Percentiles rank a stretch among this genome's conserved stretches.
Evolutionary conservation across 2,888 invertebrate genomes (phyloP).

Genomic region (Dastarcus helophoroides): DNA sequence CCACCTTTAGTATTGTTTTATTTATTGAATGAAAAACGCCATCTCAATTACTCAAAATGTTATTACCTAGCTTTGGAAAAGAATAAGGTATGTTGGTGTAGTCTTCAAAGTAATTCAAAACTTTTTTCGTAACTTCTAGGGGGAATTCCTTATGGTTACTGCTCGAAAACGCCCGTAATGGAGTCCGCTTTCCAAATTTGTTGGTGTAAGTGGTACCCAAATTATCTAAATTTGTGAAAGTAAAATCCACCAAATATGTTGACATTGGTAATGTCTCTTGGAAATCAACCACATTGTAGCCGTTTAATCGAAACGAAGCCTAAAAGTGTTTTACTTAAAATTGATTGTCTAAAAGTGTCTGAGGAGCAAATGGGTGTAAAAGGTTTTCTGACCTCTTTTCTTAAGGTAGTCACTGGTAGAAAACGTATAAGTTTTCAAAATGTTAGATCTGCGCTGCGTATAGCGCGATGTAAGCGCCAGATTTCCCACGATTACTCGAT

Average conservation of each 20-base stretch:
- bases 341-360: too few relatives aligned
- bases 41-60: too few relatives aligned
- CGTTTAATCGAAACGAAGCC: slow-evolving; percentile 13
- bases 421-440: too few relatives aligned
- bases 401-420: too few relatives aligned
- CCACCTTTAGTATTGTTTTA: too few relatives aligned
- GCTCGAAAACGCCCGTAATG: slow-evolving; percentile 18
- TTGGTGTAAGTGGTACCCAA: slow-evolving; percentile 7
- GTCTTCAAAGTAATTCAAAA: slow-evolving; percentile 19
- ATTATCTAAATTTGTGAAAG: slow-evolving; percentile 15
- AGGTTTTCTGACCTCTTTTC: too few relatives aligned
- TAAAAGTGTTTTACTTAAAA: too few relatives aligned
- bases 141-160: slow-evolving; percentile 14
- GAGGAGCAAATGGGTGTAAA: too few relatives aligned
- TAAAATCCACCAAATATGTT: slow-evolving; percentile 21
- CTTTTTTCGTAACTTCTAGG: slow-evolving; percentile 15
- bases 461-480: too few relatives aligned
- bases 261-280: slow-evolving; percentile 20
- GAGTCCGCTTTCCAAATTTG: slow-evolving; percentile 15
- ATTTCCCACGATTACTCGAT: too few relatives aligned
- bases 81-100: slow-evolving; percentile 22
- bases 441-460: too few relatives aligned
- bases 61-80: slow-evolving; percentile 24
- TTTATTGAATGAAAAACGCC: too few relatives aligned
- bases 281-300: slow-evolving; percentile 19